phyloP scores from a whole-genome alignment of 92 coral and sea anemone genomes.

The Heteractis magnifica region DNA sequence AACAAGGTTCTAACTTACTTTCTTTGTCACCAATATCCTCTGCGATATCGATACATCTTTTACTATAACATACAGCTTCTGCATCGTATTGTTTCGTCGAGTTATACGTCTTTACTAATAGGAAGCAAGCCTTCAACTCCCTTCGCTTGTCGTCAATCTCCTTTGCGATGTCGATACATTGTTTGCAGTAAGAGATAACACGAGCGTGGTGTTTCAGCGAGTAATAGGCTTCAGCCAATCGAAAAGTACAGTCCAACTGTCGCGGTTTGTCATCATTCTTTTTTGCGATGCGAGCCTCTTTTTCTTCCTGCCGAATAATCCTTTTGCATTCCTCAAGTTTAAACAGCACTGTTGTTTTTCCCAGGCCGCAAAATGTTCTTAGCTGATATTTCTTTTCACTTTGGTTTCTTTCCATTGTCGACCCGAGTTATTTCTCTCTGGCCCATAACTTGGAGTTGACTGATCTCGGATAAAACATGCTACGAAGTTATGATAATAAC shows the following conservation, averaged over 20 bases:
- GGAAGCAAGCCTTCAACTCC: neutral
- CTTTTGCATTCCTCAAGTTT: neutral
- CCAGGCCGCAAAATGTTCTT: neutral
- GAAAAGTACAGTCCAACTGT: neutral
- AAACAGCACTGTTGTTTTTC: neutral
- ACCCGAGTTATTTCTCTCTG: too few species aligned
- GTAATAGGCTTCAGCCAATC: neutral
- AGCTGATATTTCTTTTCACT: too few species aligned
- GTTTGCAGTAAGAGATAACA: neutral
- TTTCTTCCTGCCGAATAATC: neutral
- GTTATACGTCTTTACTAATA: neutral
- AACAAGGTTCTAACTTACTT: neutral
- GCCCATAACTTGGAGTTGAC: too few species aligned
- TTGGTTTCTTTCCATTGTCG: too few species aligned
- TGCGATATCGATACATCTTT: neutral
- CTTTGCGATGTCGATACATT: neutral
- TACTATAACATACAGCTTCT: neutral
- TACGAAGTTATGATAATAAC: too few species aligned
- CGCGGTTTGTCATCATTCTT: neutral
- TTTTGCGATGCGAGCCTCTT: neutral
- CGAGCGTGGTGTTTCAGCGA: neutral
- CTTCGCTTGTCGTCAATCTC: neutral
- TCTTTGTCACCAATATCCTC: neutral
- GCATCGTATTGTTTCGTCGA: neutral
- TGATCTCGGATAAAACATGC: too few species aligned